A percentile compares a stretch with the other conserved stretches of the same genome.
Evolutionary conservation across 2,888 invertebrate species (phyloP).

Genomic region (Diabrotica balteata): DNA sequence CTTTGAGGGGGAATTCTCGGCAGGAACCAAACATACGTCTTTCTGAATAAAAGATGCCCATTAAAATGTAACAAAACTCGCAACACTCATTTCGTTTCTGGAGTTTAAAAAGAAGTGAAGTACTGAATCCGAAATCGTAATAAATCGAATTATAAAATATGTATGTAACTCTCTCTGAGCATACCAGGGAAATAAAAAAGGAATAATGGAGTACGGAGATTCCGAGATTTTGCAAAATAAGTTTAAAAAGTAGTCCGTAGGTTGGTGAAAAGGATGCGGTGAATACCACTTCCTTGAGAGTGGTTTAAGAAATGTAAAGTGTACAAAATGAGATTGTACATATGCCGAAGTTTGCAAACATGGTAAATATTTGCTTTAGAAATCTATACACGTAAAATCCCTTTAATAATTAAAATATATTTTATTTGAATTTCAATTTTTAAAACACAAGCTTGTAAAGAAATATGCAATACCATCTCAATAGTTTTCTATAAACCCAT

Average conservation of each 20-base stretch:
- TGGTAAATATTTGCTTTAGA: too few species aligned
- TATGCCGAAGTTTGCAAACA: too few species aligned
- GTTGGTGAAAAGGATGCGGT: too few species aligned
- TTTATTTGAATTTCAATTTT: too few species aligned
- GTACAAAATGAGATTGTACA: too few species aligned
- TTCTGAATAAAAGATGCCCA: not conserved
- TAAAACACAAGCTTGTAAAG: too few species aligned
- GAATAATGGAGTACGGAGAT: not conserved
- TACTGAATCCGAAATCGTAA: slow-evolving; percentile 1
- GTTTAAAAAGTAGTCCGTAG: slow-evolving; percentile 4
- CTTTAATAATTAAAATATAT: too few species aligned
- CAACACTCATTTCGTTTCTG: not conserved
- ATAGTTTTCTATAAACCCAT: too few species aligned
- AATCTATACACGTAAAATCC: too few species aligned
- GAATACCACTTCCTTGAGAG: too few species aligned
- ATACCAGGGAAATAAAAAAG: not conserved
- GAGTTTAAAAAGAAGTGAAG: not conserved
- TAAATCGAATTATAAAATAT: slow-evolving; percentile 21
- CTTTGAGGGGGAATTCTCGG: not conserved
- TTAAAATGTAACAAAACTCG: slow-evolving; percentile 2
- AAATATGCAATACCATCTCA: too few species aligned
- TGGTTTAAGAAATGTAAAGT: too few species aligned
- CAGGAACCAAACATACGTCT: not conserved
- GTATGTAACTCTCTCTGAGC: slow-evolving; percentile 9
- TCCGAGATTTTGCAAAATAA: slow-evolving; percentile 6